A percentile compares a stretch with the other conserved stretches of the same genome.
These are phyloP conservation scores for Plodia interpunctella DNA, from an alignment of 1,140 invertebrate genomes.

Conservation along the genomic window DNA sequence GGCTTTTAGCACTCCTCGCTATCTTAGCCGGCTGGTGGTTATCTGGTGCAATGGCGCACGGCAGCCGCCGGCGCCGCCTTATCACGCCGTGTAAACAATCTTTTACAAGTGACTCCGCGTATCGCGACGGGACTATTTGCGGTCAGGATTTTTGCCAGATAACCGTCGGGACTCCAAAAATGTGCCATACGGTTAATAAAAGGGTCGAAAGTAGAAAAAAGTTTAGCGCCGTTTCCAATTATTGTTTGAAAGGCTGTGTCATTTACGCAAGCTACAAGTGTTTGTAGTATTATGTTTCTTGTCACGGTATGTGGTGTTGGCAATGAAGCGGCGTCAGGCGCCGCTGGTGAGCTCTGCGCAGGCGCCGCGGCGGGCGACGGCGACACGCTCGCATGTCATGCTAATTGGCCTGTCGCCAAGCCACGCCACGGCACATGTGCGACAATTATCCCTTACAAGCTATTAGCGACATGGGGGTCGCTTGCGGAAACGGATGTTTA, in stretches of 20 bases:
- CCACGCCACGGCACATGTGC: constrained; percentile 57
- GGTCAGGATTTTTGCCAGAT: constrained; percentile 59
- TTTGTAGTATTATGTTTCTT: constrained; percentile 16
- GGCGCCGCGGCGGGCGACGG: constrained; percentile 36
- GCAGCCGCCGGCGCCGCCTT: constrained; percentile 68
- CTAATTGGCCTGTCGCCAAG: constrained; percentile 73
- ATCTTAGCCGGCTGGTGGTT: constrained; percentile 44
- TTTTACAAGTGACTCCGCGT: constrained; percentile 62
- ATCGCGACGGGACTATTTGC: constrained; percentile 55
- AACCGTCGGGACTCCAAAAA: constrained; percentile 22
- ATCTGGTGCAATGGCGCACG: constrained; percentile 48
- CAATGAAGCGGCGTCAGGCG: constrained; percentile 9
- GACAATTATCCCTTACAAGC: constrained; percentile 71
- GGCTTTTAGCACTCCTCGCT: constrained; percentile 63
- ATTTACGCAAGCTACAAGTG: constrained; percentile 21
- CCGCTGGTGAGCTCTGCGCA: constrained; percentile 15
- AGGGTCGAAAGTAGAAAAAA: constrained; percentile 24
- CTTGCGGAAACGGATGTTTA: constrained; percentile 75
- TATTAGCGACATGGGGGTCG: constrained; percentile 55
- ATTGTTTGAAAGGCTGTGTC: constrained; percentile 11
- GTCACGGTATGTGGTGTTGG: constrained; percentile 9
- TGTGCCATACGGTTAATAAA: constrained; percentile 16
- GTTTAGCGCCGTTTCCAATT: neutral
- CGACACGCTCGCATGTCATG: constrained; percentile 47
- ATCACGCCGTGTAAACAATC: constrained; percentile 63